phyloP scores from a whole-genome alignment of 1,140 invertebrate species.

The Trachelipus rathkii region DNA sequence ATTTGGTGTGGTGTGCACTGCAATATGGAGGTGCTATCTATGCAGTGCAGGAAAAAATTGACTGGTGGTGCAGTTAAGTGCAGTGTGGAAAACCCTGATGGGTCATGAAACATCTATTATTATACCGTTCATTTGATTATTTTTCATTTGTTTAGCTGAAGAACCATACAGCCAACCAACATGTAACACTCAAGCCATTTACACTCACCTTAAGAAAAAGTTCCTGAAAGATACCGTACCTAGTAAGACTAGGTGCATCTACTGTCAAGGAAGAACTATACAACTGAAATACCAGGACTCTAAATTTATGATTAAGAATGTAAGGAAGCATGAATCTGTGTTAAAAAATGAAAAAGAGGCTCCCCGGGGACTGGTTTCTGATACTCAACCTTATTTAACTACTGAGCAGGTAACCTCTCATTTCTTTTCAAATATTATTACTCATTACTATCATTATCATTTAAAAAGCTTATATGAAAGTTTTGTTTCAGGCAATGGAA shows the following conservation, averaged over 20 bases:
- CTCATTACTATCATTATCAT: conserved; percentile 1
- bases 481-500: conserved; percentile 54
- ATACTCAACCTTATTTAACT: conserved; percentile 30
- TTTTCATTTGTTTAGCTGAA: not conserved
- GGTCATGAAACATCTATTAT: no score
- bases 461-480: not conserved
- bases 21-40: no score
- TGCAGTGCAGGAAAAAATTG: no score
- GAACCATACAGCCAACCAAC: not conserved
- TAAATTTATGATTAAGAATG: not conserved
- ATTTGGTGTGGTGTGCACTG: no score
- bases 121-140: no score
- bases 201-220: conserved; percentile 23
- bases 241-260: not conserved
- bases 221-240: conserved; percentile 42
- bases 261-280: not conserved
- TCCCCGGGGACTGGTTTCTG: not conserved
- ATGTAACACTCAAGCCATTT: not conserved
- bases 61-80: no score
- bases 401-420: conserved; percentile 25
- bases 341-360: conserved; percentile 46
- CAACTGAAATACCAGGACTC: not conserved
- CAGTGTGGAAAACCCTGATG: no score
- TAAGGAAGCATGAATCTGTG: not conserved
- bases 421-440: not conserved